Evolutionary conservation across 2,113 vertebrate species (phyloP), one percentile per base, ranked within the genome.

Genomic region (Perca flavescens): DNA sequence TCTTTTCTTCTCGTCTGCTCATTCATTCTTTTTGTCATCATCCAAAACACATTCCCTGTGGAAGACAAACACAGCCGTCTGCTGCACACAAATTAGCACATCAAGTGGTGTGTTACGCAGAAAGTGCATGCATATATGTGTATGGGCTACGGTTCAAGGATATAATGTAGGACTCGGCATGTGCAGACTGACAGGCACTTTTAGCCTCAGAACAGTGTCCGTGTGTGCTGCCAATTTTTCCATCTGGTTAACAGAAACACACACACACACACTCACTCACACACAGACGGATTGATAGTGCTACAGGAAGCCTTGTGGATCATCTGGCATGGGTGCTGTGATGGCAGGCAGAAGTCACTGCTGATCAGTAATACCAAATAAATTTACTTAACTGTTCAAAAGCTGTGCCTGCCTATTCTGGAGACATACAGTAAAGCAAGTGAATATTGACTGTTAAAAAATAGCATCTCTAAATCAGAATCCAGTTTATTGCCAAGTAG

Each of bases 181-280:
- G 69, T 78, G 50, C 54, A 56, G 57, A 22, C n/a, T 76, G 61
- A 65, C 66, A 74, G 47, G 40, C 74, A 54, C 43, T 74, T 74
- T 80, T 56, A 79, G 60, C 79, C 68, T 62, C 50, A 64, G 69
- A 49, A 68, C 74, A 67, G 72, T 65, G 28, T 49, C 36, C 28
- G 25, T 43, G 14, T 77, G 66, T 52, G n/a, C 80, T 78, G 80
- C 83, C 85, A 89, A 15, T 68, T 62, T 79, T 43, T 85, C 86
- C 74, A 85, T 85, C 74, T 88, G 86, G 70, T 77, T 77, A 65
- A 77, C 66, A 87, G 64, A 77, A 52, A 74, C 36, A 69, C 66
- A 85, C 43, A 74, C 34, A 79, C 15, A 75, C 57, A 49, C 10
- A 67, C 68, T 49, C 43, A 68, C 15, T 46, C 50, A 52, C 17